phyloP scores from a whole-genome alignment of 1,140 invertebrate genomes.

The Uloborus diversus region DNA sequence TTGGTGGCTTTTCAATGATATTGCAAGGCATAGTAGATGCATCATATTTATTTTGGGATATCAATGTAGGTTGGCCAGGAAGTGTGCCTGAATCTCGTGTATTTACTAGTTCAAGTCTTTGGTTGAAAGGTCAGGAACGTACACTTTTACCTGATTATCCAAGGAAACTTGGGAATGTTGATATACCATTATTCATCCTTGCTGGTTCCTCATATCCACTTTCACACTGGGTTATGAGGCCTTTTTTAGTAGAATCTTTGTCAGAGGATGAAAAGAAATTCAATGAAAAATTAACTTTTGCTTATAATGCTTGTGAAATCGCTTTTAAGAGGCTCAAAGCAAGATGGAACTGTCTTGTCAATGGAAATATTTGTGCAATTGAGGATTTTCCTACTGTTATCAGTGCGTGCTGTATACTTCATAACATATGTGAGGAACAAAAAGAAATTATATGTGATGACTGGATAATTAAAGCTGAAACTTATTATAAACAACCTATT shows the following conservation, averaged over 20 bases:
- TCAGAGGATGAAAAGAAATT: constrained; percentile 20
- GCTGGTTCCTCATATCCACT: constrained; percentile 23
- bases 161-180: not conserved
- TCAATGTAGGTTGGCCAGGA: constrained; percentile 36
- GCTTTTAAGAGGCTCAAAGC: constrained; percentile 39
- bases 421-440: constrained; percentile 34
- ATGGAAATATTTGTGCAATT: constrained; percentile 14
- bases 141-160: constrained; percentile 16
- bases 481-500: constrained; percentile 15
- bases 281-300: constrained; percentile 39
- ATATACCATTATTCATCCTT: constrained; percentile 23
- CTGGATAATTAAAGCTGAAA: constrained; percentile 31
- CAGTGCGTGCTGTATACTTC: constrained; percentile 25
- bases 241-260: constrained; percentile 6
- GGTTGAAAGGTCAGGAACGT: constrained; percentile 23
- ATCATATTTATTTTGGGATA: constrained; percentile 29
- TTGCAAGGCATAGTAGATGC: constrained; percentile 37
- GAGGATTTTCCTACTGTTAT: constrained; percentile 22
- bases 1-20: not conserved
- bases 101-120: constrained; percentile 27
- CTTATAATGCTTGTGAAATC: constrained; percentile 36
- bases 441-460: constrained; percentile 13
- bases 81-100: constrained; percentile 30
- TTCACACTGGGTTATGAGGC: constrained; percentile 23
- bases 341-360: constrained; percentile 22